Evolutionary conservation across 1,140 invertebrate species (phyloP).

Genomic region (Drosophila virilis): DNA sequence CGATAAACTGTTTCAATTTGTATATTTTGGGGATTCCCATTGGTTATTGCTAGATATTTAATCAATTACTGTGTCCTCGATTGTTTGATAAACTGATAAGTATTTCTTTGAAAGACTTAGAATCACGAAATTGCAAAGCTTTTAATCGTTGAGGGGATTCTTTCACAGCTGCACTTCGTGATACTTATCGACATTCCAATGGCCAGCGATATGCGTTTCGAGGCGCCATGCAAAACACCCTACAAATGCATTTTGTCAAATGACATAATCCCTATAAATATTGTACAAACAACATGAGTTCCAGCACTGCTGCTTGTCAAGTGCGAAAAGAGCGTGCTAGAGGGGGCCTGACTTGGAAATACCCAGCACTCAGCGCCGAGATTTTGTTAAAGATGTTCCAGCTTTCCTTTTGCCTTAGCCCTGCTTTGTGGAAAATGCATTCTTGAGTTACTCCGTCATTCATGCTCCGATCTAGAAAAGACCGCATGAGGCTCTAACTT

Average conservation of each 20-base stretch:
- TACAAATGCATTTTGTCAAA: slow-evolving; percentile 66
- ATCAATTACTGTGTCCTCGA: too few species aligned
- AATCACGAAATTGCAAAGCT: neutral
- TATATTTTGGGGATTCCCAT: too few species aligned
- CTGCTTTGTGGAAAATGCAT: too few species aligned
- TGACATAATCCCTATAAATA: slow-evolving; percentile 77
- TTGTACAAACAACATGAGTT: slow-evolving; percentile 55
- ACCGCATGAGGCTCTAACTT: too few species aligned
- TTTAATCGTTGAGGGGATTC: slow-evolving; percentile 1
- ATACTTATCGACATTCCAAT: slow-evolving; percentile 19
- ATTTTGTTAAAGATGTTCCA: neutral
- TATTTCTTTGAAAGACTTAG: too few species aligned
- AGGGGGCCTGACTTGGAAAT: neutral
- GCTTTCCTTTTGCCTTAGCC: too few species aligned
- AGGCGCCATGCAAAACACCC: slow-evolving; percentile 54
- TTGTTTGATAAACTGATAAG: too few species aligned
- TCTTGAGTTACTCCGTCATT: too few species aligned
- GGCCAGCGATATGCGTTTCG: slow-evolving; percentile 14
- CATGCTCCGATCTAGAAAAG: too few species aligned
- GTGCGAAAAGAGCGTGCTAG: slow-evolving; percentile 7
- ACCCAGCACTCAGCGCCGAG: neutral
- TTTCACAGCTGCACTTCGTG: neutral
- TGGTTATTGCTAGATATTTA: too few species aligned
- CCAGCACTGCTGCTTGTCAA: slow-evolving; percentile 37
- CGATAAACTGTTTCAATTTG: too few species aligned